phyloP scores from a whole-genome alignment of 2,113 vertebrate genomes.

The Grammomys dolichurus region DNA sequence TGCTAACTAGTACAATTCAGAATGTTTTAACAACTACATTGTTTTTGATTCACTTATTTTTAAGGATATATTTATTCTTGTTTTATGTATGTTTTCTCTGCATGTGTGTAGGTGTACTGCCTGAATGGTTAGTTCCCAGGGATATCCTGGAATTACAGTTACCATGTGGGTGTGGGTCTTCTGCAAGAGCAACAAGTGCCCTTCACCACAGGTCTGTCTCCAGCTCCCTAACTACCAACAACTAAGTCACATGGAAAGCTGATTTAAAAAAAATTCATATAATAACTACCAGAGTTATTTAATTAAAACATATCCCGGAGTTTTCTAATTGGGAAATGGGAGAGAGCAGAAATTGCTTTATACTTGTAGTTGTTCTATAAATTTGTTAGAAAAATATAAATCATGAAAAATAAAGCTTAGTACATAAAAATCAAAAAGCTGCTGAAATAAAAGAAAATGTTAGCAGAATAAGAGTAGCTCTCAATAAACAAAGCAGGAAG shows the following conservation, averaged over 20 bases:
- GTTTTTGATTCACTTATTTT: neutral
- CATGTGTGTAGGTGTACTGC: too few species aligned
- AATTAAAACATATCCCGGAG: constrained; percentile 5
- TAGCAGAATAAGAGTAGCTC: constrained; percentile 25
- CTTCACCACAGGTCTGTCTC: neutral
- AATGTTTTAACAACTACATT: constrained; percentile 26
- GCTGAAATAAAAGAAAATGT: constrained; percentile 59
- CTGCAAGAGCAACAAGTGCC: neutral
- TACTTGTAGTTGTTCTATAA: constrained; percentile 27
- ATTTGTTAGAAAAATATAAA: constrained; percentile 56
- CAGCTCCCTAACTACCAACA: neutral
- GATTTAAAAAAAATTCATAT: neutral
- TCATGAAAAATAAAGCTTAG: constrained; percentile 54
- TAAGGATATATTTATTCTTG: neutral
- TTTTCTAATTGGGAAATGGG: neutral
- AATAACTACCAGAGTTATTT: constrained; percentile 10
- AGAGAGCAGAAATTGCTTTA: neutral
- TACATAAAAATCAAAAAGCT: constrained; percentile 15
- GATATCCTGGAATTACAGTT: neutral
- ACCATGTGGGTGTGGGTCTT: neutral
- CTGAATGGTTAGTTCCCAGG: neutral
- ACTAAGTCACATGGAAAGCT: constrained; percentile 8
- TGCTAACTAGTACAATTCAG: neutral
- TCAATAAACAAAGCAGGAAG: neutral
- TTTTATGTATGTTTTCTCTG: neutral